phyloP scores from a whole-genome alignment of 1,140 invertebrate genomes.

The Conus betulinus region DNA sequence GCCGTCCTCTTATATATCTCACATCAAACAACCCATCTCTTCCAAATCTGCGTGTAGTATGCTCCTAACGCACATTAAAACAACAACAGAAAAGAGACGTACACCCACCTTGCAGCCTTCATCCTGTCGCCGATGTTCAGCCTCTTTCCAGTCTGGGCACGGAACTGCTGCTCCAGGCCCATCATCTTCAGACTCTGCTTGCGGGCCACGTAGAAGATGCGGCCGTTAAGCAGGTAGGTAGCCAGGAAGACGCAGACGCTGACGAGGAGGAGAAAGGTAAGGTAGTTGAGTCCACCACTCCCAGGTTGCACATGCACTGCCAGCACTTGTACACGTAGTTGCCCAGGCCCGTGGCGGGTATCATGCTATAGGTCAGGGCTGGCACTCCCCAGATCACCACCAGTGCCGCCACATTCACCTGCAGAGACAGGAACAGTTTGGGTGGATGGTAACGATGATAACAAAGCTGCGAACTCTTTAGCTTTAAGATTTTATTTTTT shows the following conservation, averaged over 20 bases:
- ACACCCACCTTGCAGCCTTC: neutral
- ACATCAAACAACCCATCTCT: no score
- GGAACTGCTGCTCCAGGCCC: neutral
- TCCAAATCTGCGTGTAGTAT: no score
- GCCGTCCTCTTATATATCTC: no score
- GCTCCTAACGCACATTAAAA: no score
- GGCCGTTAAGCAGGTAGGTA: constrained; percentile 7
- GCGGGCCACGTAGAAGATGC: constrained; percentile 8
- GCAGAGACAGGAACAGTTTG: neutral
- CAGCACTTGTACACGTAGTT: constrained; percentile 25
- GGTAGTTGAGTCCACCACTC: neutral
- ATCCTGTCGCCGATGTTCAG: neutral
- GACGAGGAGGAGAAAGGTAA: constrained; percentile 1
- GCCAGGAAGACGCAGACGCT: constrained; percentile 12
- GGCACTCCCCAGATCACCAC: neutral
- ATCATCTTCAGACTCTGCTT: neutral
- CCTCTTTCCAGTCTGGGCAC: neutral
- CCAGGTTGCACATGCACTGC: constrained; percentile 31
- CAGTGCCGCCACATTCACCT: constrained; percentile 2
- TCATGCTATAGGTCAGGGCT: neutral
- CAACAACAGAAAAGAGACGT: neutral
- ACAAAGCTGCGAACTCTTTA: no score
- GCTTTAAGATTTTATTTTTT: no score
- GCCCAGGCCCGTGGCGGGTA: constrained; percentile 4
- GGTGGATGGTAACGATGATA: no score